phyloP scores from a whole-genome alignment of 2,797 vertebrate species.

The Acrossocheilus fasciatus region DNA sequence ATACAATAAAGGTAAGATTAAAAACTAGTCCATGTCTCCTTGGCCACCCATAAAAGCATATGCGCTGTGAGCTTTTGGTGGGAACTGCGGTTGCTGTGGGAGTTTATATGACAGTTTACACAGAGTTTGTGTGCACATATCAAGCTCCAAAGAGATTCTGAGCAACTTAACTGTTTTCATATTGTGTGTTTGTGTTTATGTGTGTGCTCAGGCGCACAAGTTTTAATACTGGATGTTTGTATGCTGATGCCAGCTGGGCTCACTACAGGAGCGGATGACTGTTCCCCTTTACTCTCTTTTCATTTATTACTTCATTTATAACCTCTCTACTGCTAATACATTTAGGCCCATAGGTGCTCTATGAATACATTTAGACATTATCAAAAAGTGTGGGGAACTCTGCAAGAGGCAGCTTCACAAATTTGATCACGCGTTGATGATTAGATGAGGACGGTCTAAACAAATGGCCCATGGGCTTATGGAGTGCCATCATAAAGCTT shows the following conservation, averaged over 20 bases:
- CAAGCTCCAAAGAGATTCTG: neutral
- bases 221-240: constrained; percentile 45
- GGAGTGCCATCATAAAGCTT: constrained; percentile 57
- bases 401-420: constrained; percentile 49
- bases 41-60: constrained; percentile 66
- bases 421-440: constrained; percentile 65
- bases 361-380: constrained; percentile 59
- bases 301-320: constrained; percentile 57
- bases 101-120: neutral
- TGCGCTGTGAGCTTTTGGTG: constrained; percentile 15
- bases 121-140: constrained; percentile 60
- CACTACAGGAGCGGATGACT: constrained; percentile 33
- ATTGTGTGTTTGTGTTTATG: neutral
- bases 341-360: constrained; percentile 44
- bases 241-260: constrained; percentile 56
- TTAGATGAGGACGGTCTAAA: constrained; percentile 63
- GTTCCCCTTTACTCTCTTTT: constrained; percentile 50
- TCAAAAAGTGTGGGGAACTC: constrained; percentile 61
- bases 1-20: constrained; percentile 72
- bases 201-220: constrained; percentile 22
- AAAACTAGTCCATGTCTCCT: constrained; percentile 66
- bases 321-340: constrained; percentile 52
- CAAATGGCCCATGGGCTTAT: constrained; percentile 59
- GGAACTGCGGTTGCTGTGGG: constrained; percentile 4
- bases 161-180: neutral